These are phyloP conservation scores for Papilio helenus DNA, from an alignment of 1,140 invertebrate genomes.

Conservation along the genomic window DNA sequence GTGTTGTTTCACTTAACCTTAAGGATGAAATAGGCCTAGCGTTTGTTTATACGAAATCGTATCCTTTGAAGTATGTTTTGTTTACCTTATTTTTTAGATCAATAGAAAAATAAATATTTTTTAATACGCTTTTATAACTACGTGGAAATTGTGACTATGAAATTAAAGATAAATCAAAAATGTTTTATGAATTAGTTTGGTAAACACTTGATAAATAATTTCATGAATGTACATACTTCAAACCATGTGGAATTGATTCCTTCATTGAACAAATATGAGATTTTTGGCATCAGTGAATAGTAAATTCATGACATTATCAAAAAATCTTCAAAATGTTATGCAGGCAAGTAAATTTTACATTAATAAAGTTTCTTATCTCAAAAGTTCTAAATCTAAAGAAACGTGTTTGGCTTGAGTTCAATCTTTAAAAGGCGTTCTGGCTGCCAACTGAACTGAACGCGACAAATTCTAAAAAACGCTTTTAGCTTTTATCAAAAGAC, in stretches of 20 bases:
- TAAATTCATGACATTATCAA: neutral
- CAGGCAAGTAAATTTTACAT: neutral
- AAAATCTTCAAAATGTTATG: neutral
- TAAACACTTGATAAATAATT: neutral
- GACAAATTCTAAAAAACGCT: conserved; percentile 16
- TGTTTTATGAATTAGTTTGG: too few species aligned
- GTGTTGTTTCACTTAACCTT: conserved; percentile 34
- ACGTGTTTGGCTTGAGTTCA: conserved; percentile 26
- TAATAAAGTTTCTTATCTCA: conserved; percentile 22
- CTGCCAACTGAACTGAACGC: conserved; percentile 19
- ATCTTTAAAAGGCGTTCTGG: conserved; percentile 11
- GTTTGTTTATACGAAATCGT: conserved; percentile 17
- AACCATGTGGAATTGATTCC: neutral
- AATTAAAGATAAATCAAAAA: too few species aligned
- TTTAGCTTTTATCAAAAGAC: conserved; percentile 9
- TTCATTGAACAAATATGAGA: neutral
- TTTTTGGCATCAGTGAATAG: neutral
- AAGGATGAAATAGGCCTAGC: conserved; percentile 4
- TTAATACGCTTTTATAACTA: too few species aligned
- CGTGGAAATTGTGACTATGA: too few species aligned
- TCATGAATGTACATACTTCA: neutral
- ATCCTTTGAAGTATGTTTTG: conserved; percentile 18
- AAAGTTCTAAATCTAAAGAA: conserved; percentile 21
- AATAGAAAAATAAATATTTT: neutral
- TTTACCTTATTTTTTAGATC: neutral